Percentiles rank a stretch among this genome's conserved stretches.
Evolutionary conservation across 2,113 vertebrate genomes (phyloP).

Genomic region (Heterochromis multidens): DNA sequence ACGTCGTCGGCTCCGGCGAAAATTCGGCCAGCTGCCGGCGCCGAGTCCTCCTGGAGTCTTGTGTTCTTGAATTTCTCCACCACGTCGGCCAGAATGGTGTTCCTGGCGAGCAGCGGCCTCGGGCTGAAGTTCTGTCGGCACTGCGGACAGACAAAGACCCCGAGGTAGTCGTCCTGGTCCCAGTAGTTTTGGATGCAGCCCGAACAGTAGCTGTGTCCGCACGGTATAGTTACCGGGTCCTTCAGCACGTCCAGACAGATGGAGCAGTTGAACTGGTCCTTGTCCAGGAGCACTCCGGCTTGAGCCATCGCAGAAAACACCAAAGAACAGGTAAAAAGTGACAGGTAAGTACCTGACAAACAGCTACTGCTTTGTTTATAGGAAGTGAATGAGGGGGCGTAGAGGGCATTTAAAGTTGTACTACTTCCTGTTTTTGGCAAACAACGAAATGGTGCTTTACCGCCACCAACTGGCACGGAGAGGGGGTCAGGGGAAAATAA

Average conservation of each 20-base stretch:
- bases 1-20: slow-evolving; percentile 65
- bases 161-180: slow-evolving; percentile 74
- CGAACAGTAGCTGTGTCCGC: slow-evolving; percentile 78
- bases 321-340: not conserved
- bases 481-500: not conserved
- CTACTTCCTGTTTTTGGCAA: not conserved
- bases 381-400: slow-evolving; percentile 21
- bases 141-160: slow-evolving; percentile 73
- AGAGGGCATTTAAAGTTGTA: not conserved
- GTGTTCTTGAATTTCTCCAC: slow-evolving; percentile 71
- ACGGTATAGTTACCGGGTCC: slow-evolving; percentile 75
- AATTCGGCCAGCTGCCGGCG: not conserved
- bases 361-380: slow-evolving; percentile 52
- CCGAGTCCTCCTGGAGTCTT: slow-evolving; percentile 7
- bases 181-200: slow-evolving; percentile 74
- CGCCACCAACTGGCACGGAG: not conserved
- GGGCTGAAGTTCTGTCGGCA: slow-evolving; percentile 74
- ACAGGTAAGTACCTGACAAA: not conserved
- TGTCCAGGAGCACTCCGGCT: slow-evolving; percentile 70
- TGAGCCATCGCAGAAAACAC: slow-evolving; percentile 64
- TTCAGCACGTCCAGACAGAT: slow-evolving; percentile 74
- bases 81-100: slow-evolving; percentile 78
- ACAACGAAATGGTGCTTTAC: not conserved
- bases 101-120: slow-evolving; percentile 70
- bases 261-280: slow-evolving; percentile 78